A percentile compares a stretch with the other conserved stretches of the same genome.
Evolutionary conservation across 2,797 vertebrate genomes (phyloP).

Genomic region (Intellagama lesueurii): DNA sequence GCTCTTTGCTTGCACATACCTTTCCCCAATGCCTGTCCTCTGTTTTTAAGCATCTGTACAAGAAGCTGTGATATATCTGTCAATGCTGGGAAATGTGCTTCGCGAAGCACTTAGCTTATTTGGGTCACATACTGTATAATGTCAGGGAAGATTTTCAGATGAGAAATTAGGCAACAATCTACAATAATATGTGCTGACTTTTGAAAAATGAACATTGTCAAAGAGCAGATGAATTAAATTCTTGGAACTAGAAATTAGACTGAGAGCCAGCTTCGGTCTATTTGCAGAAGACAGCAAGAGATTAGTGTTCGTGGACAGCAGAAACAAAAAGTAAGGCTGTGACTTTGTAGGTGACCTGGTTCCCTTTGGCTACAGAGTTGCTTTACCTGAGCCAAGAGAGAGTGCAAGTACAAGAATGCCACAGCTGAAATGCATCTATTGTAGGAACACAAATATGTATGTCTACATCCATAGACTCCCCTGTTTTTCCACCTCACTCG

Average conservation of each 20-base stretch:
- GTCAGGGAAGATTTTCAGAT: constrained; percentile 56
- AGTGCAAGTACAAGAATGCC: neutral
- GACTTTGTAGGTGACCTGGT: neutral
- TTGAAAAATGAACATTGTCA: constrained; percentile 38
- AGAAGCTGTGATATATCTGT: constrained; percentile 67
- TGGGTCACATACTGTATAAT: constrained; percentile 67
- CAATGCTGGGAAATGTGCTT: constrained; percentile 67
- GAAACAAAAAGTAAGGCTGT: neutral
- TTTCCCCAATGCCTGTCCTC: constrained; percentile 56
- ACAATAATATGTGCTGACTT: constrained; percentile 31
- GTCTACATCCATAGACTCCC: too few species aligned
- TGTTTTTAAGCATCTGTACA: constrained; percentile 60
- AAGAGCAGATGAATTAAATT: constrained; percentile 36
- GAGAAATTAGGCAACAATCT: constrained; percentile 59
- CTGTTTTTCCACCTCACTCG: too few species aligned
- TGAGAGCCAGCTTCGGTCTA: neutral
- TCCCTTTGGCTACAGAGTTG: neutral
- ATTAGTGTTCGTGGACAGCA: neutral
- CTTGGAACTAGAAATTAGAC: constrained; percentile 53
- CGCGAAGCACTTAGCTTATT: constrained; percentile 70
- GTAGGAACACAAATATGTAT: too few species aligned
- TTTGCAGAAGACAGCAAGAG: neutral
- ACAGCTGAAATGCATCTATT: neutral
- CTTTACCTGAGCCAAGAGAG: neutral
- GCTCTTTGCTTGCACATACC: constrained; percentile 52